Base-by-base conservation (phyloP, 2,888 invertebrate species). In the Pecten maximus region DNA sequence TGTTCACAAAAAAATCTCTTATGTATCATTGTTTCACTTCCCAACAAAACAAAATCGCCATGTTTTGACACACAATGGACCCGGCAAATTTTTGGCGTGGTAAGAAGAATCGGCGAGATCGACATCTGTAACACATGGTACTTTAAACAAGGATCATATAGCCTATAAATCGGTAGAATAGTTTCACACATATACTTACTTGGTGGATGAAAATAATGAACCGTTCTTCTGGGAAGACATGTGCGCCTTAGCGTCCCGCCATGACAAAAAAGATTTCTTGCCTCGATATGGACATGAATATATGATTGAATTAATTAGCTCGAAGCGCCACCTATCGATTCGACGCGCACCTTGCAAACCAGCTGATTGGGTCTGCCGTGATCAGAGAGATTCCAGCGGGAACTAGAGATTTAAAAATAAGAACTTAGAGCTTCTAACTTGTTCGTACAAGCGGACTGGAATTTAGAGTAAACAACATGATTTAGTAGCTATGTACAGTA, bases 161-260 rank as follows among this genome's bases (percentile, higher is more conserved):
- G 23, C 15, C 74, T 74, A 28, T 74, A 74, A 74, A 74, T 74
- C 74, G 74, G 74, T 74, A 74, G 74, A 74, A 28, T 74, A 74
- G 3, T 74, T 74, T 74, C 74, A 74, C 74, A 74, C 89, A 89
- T 89, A 89, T 93, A 94, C 95, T 95, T 94, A 95, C 95, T 91
- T 92, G 87, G 89, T 91, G 92, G 93, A 91, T 90, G 89, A 92
- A 90, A 92, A 91, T 92, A 91, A 89, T 91, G 91, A 92, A 93
- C 92, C 92, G 91, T 91, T 93, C 93, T 93, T 91, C 86, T 92
- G 92, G 92, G 94, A 94, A 95, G 94, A 95, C 95, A 95, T 95
- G 95, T 95, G 95, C 94, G 92, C 92, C 92, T 93, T 94, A 94
- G 93, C 93, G 94, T 94, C 95, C 95, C 95, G 95, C 95, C 95